Conservation (phyloP, 2,113 vertebrate species). For the Chascanopsetta lugubris region DNA sequence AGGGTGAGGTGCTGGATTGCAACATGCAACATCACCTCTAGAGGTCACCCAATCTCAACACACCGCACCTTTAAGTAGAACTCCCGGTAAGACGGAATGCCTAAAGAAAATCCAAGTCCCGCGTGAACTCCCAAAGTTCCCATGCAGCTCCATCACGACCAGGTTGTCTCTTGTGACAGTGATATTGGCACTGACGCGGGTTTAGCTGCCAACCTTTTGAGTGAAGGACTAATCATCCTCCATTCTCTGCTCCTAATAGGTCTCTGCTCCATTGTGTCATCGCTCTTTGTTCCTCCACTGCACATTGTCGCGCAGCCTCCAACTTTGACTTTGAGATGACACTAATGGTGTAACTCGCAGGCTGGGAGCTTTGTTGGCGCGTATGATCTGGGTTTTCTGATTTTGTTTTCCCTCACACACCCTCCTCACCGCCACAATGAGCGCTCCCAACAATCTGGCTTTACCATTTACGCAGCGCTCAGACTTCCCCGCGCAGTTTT, state of each 20-base stretch:
- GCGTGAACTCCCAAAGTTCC: conserved; percentile 13
- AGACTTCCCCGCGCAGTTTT: conserved; percentile 45
- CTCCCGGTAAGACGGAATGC: too few relatives aligned
- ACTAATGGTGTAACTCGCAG: conserved; percentile 48
- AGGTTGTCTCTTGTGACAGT: conserved; percentile 1
- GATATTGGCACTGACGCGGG: conserved; percentile 19
- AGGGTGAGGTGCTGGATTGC: too few relatives aligned
- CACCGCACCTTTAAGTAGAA: too few relatives aligned
- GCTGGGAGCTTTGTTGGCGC: conserved; percentile 45
- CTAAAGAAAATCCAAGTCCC: conserved; percentile 2
- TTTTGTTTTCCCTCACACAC: conserved; percentile 56
- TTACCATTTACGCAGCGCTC: conserved; percentile 46
- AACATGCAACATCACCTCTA: too few relatives aligned
- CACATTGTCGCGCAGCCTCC: conserved; percentile 57
- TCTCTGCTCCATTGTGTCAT: conserved; percentile 55
- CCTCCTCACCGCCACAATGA: conserved; percentile 32
- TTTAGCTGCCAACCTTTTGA: conserved; percentile 42
- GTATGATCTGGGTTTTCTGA: conserved; percentile 47
- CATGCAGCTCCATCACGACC: conserved; percentile 12
- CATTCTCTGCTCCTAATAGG: conserved; percentile 50
- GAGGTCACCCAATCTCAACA: too few relatives aligned
- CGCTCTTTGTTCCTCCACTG: conserved; percentile 62
- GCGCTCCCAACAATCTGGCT: conserved; percentile 45
- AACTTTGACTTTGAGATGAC: conserved; percentile 74
- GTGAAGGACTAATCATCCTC: conserved; percentile 55